Conservation (phyloP, 2,888 invertebrate species). For the Caenorhabditis sp. region DNA sequence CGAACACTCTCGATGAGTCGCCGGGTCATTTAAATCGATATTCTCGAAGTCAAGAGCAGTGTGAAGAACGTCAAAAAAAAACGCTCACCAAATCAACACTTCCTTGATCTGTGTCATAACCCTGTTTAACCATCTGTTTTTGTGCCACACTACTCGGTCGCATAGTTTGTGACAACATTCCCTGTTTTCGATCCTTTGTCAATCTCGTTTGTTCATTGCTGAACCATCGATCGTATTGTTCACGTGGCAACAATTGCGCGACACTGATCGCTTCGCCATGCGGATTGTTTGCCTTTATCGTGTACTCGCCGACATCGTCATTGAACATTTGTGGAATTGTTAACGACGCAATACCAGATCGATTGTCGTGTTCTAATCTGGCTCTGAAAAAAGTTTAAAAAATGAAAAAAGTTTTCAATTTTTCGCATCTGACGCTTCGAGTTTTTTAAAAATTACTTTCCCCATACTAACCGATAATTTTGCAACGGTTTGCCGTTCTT, state of each 20-base stretch:
- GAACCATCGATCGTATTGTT: constrained; percentile 70
- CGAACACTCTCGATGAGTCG: too few relatives aligned
- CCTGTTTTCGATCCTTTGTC: constrained; percentile 65
- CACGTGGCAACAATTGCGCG: constrained; percentile 74
- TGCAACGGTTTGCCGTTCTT: constrained; percentile 80
- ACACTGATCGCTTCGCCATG: constrained; percentile 93
- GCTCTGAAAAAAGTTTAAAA: constrained; percentile 77
- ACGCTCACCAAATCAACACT: constrained; percentile 44
- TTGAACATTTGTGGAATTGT: constrained; percentile 92
- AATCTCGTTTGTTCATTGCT: constrained; percentile 71
- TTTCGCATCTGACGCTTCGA: too few relatives aligned
- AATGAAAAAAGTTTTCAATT: constrained; percentile 54
- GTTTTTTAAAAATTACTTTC: too few relatives aligned
- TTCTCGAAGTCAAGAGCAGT: too few relatives aligned
- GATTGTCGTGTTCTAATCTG: constrained; percentile 84
- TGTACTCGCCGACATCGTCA: constrained; percentile 80
- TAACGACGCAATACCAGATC: constrained; percentile 87
- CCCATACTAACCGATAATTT: constrained; percentile 62
- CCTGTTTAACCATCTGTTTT: constrained; percentile 53
- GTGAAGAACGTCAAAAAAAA: too few relatives aligned
- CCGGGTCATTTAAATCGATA: too few relatives aligned
- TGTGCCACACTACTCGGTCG: constrained; percentile 50
- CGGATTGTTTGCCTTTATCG: constrained; percentile 83
- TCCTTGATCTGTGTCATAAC: constrained; percentile 49
- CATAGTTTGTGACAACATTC: constrained; percentile 46